Evolutionary conservation across 2,888 invertebrate species (phyloP).

Genomic region (Ophion slaviceki): DNA sequence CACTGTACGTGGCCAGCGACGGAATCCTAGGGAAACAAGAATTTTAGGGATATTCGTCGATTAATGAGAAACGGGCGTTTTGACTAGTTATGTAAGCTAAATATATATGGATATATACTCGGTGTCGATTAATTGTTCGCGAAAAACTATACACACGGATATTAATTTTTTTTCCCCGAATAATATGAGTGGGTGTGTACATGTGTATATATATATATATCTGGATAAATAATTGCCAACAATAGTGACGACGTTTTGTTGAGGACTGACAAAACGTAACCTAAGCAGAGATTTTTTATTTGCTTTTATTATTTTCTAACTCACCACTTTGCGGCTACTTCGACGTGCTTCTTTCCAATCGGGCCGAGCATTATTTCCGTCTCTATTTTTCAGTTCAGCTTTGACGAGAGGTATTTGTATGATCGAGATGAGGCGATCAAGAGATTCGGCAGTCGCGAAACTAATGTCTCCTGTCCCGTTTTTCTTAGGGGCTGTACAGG

Average conservation of each 20-base stretch:
- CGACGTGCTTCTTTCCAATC: constrained; percentile 54
- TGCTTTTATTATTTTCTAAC: background rate
- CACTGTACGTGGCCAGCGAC: constrained; percentile 88
- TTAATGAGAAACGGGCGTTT: background rate
- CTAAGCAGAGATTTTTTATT: background rate
- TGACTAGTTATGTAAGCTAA: constrained; percentile 19
- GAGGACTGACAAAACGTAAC: background rate
- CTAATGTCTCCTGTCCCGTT: background rate
- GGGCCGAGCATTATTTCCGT: constrained; percentile 33
- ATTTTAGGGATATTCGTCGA: background rate
- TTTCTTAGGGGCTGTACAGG: background rate
- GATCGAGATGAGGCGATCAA: background rate
- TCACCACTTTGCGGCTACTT: constrained; percentile 66
- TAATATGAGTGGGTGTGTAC: background rate
- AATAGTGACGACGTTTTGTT: background rate
- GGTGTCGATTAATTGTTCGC: no score
- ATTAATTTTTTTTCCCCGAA: background rate
- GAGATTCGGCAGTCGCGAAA: background rate
- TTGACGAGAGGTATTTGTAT: background rate
- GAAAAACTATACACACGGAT: no score
- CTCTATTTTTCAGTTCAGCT: background rate
- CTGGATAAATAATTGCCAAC: background rate
- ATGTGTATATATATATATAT: background rate
- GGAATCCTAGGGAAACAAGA: constrained; percentile 83
- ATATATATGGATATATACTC: background rate